Percentiles rank a stretch among this genome's conserved stretches.
These are phyloP conservation scores for Gortyna flavago DNA, from an alignment of 2,888 invertebrate genomes.

Conservation along the genomic window DNA sequence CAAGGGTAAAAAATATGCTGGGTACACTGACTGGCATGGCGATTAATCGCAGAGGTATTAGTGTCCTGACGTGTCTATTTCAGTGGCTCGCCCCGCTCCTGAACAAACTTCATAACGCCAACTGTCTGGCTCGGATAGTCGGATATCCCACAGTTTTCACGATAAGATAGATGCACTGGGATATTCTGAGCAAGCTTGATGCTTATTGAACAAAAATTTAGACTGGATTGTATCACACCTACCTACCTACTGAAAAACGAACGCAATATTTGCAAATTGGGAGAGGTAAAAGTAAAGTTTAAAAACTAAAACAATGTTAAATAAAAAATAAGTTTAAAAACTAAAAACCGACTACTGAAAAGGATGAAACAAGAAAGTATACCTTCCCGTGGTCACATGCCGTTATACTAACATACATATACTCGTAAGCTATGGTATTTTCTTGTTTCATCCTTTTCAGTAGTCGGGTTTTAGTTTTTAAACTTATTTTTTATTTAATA, in stretches of 20 bases:
- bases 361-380: no score
- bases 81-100: slow-evolving; percentile 43
- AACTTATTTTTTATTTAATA: no score
- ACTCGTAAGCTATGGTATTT: no score
- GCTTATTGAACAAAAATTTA: background rate
- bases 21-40: background rate
- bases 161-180: slow-evolving; percentile 39
- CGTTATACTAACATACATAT: no score
- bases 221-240: background rate
- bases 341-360: no score
- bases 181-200: slow-evolving; percentile 10
- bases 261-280: background rate
- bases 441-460: no score
- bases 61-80: slow-evolving; percentile 47
- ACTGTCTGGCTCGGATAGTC: slow-evolving; percentile 40
- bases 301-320: no score
- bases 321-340: no score
- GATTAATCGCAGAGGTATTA: slow-evolving; percentile 53
- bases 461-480: no score
- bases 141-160: slow-evolving; percentile 24
- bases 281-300: background rate
- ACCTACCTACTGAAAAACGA: background rate
- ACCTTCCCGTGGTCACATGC: no score
- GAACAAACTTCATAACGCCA: slow-evolving; percentile 62
- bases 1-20: slow-evolving; percentile 9